Evolutionary conservation across 2,888 invertebrate species (phyloP).

Genomic region (Gryllus longicercus): DNA sequence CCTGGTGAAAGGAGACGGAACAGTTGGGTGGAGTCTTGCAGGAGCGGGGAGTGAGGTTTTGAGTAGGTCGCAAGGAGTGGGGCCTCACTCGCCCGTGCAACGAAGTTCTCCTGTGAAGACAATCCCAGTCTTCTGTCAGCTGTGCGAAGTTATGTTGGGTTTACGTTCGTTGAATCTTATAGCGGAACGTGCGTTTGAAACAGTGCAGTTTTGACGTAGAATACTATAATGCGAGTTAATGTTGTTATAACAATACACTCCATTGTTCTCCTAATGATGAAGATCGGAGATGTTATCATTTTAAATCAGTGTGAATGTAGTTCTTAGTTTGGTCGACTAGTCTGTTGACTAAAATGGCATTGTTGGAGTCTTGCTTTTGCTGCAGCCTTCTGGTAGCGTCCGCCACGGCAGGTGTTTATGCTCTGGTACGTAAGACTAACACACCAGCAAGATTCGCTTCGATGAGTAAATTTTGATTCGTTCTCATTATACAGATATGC

Average conservation of each 20-base stretch:
- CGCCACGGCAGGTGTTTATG: conserved; percentile 50
- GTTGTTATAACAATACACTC: background rate
- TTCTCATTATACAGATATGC: too few species aligned
- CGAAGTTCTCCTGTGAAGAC: background rate
- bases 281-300: background rate
- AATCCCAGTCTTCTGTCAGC: background rate
- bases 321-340: background rate
- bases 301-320: background rate
- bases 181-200: too few species aligned
- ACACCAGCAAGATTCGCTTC: too few species aligned
- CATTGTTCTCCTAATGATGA: background rate
- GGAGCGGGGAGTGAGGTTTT: background rate
- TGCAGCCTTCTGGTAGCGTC: conserved; percentile 50
- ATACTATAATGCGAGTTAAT: too few species aligned
- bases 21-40: background rate
- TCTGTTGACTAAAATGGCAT: conserved; percentile 43
- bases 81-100: background rate
- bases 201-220: too few species aligned
- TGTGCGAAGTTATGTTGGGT: background rate
- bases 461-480: too few species aligned
- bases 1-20: background rate
- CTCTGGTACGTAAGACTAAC: conserved; percentile 45
- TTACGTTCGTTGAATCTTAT: too few species aligned
- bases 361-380: conserved; percentile 49
- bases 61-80: conserved; percentile 17